Base-by-base conservation (phyloP, 2,797 vertebrate species). In the Rhinatrema bivittatum region DNA sequence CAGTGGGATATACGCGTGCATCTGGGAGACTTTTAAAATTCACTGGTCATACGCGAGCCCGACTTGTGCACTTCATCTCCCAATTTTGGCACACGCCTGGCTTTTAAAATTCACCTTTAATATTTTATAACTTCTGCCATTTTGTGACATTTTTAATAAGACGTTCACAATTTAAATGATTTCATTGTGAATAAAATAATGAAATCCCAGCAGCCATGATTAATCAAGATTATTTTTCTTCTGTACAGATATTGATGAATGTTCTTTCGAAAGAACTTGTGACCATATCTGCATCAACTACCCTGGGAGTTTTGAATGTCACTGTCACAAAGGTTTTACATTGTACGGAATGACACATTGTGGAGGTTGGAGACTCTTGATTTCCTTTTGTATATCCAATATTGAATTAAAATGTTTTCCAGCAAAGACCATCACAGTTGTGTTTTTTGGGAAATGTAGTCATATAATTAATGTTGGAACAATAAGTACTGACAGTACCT, bases 261-360 rank as follows among this genome's bases (percentile, higher is more conserved):
- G 85, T 22, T 84, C 85, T 27, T 87, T 87, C 1, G 81, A 84
- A 47, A 50, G 85, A 43, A 79, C 85, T 32, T 87, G 85, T 4
- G 84, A 86, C 49, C 85, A 87, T 48, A 58, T 64, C 46, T 87
- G 85, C 30, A 74, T 85, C 75, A 87, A 87, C 60, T 86, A 83
- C 33, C 80, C 81, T 0, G 84, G 84, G 22, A 78, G 79, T 47
- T 98, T 88, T n/a, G 90, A 95, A 60, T 98, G 95, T 31, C 45
- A 92, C 30, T 98, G 95, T 50, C 86, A 87, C 50, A 89, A 80
- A 21, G 95, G 95, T 21, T 91, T 89, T 69, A 91, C 81, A 2
- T 82, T 98, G 44, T 98, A 98, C 0, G 95, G 93, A 27, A 78
- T 91, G 18, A 93, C 93, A 0, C 95, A 97, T 76, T 98, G 94